These are phyloP conservation scores for Torymus texanus DNA, from an alignment of 2,888 invertebrate species.

Conservation along the genomic window DNA sequence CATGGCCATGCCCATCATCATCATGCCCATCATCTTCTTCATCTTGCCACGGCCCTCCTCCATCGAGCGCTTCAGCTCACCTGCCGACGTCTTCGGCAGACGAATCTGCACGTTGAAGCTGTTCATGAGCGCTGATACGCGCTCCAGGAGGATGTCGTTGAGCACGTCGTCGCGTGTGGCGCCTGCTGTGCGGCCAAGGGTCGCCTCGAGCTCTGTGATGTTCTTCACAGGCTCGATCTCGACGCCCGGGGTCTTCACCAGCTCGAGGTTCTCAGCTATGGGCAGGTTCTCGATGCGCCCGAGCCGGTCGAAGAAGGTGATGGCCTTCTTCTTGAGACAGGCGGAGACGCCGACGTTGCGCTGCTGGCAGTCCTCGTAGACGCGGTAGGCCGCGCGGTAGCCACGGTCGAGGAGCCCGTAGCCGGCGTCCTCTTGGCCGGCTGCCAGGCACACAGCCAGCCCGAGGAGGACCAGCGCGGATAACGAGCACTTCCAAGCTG, in stretches of 20 bases:
- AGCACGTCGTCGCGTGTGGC: conserved; percentile 83
- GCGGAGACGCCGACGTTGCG: conserved; percentile 82
- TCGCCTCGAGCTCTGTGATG: conserved; percentile 79
- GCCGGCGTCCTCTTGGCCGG: conserved; percentile 32
- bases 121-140: conserved; percentile 83
- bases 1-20: conserved; percentile 92
- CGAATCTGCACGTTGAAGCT: conserved; percentile 86
- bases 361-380: conserved; percentile 87
- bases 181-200: conserved; percentile 80
- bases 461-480: conserved; percentile 15
- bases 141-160: conserved; percentile 83
- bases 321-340: conserved; percentile 88
- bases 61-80: conserved; percentile 82
- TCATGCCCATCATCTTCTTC: conserved; percentile 94
- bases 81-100: conserved; percentile 83
- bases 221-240: conserved; percentile 55
- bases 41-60: conserved; percentile 91
- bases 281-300: conserved; percentile 82
- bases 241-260: conserved; percentile 78
- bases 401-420: conserved; percentile 73
- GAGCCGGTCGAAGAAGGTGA: conserved; percentile 86
- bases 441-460: conserved; percentile 30
- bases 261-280: conserved; percentile 82
- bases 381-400: conserved; percentile 81
- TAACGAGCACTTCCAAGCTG: conserved; percentile 49